These are phyloP conservation scores for Talpa occidentalis DNA, from an alignment of 2,113 vertebrate species.

Conservation along the genomic window DNA sequence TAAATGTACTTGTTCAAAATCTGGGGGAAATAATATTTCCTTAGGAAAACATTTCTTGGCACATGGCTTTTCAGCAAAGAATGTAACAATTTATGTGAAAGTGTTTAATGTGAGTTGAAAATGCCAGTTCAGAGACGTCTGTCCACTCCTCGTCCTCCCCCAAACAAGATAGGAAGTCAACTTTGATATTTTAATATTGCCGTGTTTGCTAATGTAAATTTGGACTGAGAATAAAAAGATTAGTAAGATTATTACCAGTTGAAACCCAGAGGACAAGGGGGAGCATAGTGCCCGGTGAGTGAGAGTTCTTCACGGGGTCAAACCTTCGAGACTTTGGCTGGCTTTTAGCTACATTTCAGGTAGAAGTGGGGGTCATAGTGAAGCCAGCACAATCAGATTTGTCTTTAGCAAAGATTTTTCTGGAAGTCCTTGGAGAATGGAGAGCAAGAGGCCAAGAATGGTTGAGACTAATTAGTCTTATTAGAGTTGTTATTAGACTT, in stretches of 20 bases:
- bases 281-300: too few species aligned
- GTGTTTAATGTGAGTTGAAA: background rate
- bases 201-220: background rate
- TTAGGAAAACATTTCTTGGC: background rate
- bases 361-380: background rate
- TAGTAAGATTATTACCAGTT: background rate
- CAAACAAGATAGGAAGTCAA: background rate
- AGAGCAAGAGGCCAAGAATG: background rate
- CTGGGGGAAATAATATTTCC: constrained; percentile 20
- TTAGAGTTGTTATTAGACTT: too few species aligned
- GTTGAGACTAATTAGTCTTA: background rate
- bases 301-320: background rate
- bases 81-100: background rate
- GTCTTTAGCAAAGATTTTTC: background rate
- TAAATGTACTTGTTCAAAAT: background rate
- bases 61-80: constrained; percentile 9
- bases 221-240: background rate
- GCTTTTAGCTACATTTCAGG: background rate
- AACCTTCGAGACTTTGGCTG: background rate
- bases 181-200: background rate
- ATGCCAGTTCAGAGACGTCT: background rate
- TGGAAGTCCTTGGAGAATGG: background rate
- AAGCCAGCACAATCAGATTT: background rate
- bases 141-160: background rate
- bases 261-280: background rate